Conservation (phyloP, 92 coral and sea anemone genomes). For the Epizoanthus scotinus region DNA sequence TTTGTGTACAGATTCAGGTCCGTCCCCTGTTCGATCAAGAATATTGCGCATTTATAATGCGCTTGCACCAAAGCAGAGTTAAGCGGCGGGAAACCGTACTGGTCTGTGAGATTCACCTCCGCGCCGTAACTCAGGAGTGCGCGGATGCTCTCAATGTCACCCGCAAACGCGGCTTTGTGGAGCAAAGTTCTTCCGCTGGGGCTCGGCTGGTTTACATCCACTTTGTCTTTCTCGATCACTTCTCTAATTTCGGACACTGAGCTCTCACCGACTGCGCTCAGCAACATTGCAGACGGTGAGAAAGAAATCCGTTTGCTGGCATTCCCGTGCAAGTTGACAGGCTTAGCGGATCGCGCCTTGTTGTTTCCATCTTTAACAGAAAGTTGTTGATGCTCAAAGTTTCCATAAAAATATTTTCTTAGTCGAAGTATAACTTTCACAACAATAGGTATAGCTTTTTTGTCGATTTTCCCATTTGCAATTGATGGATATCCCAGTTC, state of each 20-base stretch:
- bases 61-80: conserved; percentile 70
- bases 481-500: conserved; percentile 63
- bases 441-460: conserved; percentile 62
- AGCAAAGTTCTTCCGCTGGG: conserved; percentile 86
- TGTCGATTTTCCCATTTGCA: conserved; percentile 24
- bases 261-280: conserved; percentile 82
- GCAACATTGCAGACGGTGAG: conserved; percentile 80
- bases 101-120: conserved; percentile 64
- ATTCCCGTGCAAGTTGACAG: neutral
- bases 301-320: conserved; percentile 66
- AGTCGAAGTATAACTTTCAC: conserved; percentile 76
- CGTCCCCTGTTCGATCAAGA: conserved; percentile 79
- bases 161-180: conserved; percentile 85
- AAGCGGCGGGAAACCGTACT: conserved; percentile 79
- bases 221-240: conserved; percentile 75
- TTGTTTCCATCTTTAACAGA: conserved; percentile 49
- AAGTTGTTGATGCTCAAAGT: conserved; percentile 53
- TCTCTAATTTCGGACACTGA: conserved; percentile 74
- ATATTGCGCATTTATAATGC: conserved; percentile 79
- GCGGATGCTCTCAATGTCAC: conserved; percentile 84
- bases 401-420: conserved; percentile 78
- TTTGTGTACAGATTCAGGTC: conserved; percentile 70
- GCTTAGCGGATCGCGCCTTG: conserved; percentile 8
- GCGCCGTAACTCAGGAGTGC: conserved; percentile 83
- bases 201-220: conserved; percentile 80